A percentile compares a stretch with the other conserved stretches of the same genome.
phyloP scores from a whole-genome alignment of 2,113 vertebrate species.

The Girardinichthys multiradiatus region DNA sequence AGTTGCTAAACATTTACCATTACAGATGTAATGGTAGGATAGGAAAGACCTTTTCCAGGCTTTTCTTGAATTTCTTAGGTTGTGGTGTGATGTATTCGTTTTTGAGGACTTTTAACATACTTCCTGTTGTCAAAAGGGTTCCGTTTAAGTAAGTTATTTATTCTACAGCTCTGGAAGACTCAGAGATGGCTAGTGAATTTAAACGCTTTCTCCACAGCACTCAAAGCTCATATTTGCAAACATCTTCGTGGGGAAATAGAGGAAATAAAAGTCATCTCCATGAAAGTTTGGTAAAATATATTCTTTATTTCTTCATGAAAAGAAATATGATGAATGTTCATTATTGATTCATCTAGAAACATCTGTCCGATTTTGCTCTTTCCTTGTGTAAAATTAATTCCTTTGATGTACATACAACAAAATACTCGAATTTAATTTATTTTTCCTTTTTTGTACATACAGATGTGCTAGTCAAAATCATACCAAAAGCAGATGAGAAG shows the following conservation, averaged over 20 bases:
- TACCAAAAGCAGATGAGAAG: conserved; percentile 84
- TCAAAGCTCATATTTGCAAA: background rate
- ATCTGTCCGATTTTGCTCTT: conserved; percentile 82
- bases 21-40: no score
- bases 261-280: conserved; percentile 21
- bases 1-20: no score
- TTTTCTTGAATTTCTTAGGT: no score
- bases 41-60: no score
- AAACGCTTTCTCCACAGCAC: background rate
- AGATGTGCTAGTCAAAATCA: conserved; percentile 86
- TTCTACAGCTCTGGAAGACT: no score
- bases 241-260: background rate
- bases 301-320: conserved; percentile 98
- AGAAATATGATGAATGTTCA: conserved; percentile 96
- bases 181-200: no score
- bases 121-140: no score
- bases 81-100: no score
- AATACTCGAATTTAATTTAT: conserved; percentile 88
- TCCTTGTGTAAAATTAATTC: conserved; percentile 95
- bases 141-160: no score
- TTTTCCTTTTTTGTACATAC: conserved; percentile 82
- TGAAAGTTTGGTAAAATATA: conserved; percentile 92
- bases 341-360: conserved; percentile 96
- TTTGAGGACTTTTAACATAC: no score
- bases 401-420: conserved; percentile 95